Evolutionary conservation across 2,888 invertebrate genomes (phyloP), one percentile per base, ranked within the genome.

Genomic region (Trimorus sp.): DNA sequence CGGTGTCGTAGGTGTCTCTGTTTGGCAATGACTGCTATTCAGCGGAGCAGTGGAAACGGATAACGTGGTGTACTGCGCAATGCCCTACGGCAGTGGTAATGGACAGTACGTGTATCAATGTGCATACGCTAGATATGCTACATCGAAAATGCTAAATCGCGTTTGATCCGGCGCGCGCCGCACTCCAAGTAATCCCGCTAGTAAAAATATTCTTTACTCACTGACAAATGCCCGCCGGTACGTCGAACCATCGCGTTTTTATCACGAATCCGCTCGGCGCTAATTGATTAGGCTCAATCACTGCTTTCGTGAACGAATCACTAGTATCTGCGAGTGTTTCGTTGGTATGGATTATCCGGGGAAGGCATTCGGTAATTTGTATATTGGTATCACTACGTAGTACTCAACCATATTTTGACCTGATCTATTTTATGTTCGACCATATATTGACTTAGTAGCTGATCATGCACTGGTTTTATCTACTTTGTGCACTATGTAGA

Each of bases 41-140:
- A 74, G 62, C 37, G 45, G 74, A 12, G 60, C 65, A 65, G 15
- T 60, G 66, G 38, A 62, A 77, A 73, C 60, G 78, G 78, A 66
- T 79, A 79, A 79, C 71, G 59, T 49, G 60, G 15, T 79, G 78
- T 66, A 59, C 63, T 70, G 70, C 42, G 71, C 78, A 65, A 51
- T 70, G 70, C 70, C 78, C 71, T 16, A 40, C 65, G 71, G 51
- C 60, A 45, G 42, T 69, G 58, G 69, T 79, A 79, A 79, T 79
- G 79, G 79, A 79, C 79, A 75, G 79, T 75, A 74, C 79, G 74
- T 79, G 79, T 79, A 79, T 75, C 79, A 75, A 79, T 79, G 79
- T 79, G 79, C 79, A 79, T 63, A 63, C 74, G 79, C 74, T 75
- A 66, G 74, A 74, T 74, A 66, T 79, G 53, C 53, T 63, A 53